These are phyloP conservation scores for Metaphire vulgaris DNA, from an alignment of 1,140 invertebrate genomes.

Conservation along the genomic window DNA sequence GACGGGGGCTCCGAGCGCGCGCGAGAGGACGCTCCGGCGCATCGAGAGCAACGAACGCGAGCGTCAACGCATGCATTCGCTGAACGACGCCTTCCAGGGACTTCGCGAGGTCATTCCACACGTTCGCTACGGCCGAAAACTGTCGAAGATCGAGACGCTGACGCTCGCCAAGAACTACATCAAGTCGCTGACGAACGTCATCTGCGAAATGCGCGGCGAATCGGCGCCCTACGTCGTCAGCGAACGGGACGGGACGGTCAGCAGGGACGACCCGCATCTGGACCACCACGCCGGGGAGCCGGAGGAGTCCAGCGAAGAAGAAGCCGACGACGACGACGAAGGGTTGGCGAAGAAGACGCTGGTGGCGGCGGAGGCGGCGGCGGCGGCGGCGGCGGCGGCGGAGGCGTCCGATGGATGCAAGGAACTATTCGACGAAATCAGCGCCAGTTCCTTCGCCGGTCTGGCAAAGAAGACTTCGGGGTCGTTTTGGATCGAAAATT, in stretches of 20 bases:
- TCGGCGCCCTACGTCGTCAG: conserved; percentile 57
- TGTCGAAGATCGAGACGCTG: conserved; percentile 18
- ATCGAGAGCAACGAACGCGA: conserved; percentile 80
- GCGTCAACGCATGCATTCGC: conserved; percentile 76
- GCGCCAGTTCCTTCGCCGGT: neutral
- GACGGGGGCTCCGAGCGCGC: neutral
- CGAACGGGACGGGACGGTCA: neutral
- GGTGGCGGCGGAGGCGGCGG: too few relatives aligned
- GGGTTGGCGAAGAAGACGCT: neutral
- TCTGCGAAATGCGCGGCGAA: conserved; percentile 70
- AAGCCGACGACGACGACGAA: too few relatives aligned
- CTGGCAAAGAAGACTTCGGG: neutral
- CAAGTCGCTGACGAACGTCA: conserved; percentile 78
- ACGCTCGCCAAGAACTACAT: conserved; percentile 51
- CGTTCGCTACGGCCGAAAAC: conserved; percentile 65
- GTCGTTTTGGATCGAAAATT: neutral
- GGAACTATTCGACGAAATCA: neutral
- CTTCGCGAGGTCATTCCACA: conserved; percentile 78
- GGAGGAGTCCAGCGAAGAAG: neutral
- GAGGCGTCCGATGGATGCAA: neutral
- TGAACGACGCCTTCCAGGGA: conserved; percentile 81
- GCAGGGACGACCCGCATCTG: neutral
- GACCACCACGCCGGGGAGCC: neutral
- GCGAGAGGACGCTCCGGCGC: conserved; percentile 63
- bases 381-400: too few relatives aligned